phyloP scores from a whole-genome alignment of 2,888 invertebrate genomes.

The Pollenia amentaria region DNA sequence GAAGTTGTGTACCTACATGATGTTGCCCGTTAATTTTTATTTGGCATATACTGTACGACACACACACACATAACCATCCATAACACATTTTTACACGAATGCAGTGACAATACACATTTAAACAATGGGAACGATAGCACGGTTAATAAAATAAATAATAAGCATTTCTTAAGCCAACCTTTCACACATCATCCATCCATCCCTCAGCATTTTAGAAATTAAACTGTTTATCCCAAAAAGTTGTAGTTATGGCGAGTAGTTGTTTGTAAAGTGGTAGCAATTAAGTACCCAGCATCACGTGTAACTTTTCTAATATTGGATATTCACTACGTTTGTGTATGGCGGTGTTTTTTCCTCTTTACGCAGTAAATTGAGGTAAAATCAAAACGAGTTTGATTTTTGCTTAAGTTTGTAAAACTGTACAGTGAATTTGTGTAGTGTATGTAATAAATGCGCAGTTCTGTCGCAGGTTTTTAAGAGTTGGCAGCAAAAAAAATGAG shows the following conservation, averaged over 20 bases:
- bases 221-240: constrained; percentile 38
- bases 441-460: no score
- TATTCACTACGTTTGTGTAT: no score
- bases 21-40: background rate
- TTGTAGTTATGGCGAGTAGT: background rate
- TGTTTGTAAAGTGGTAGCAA: constrained; percentile 4
- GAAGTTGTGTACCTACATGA: background rate
- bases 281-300: constrained; percentile 19
- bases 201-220: constrained; percentile 20
- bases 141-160: constrained; percentile 58
- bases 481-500: no score
- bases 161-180: constrained; percentile 32
- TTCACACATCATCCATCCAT: background rate
- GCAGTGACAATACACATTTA: constrained; percentile 53
- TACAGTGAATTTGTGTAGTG: no score
- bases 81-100: constrained; percentile 7
- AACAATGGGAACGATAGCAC: constrained; percentile 45
- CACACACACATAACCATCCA: background rate
- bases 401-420: no score
- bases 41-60: background rate
- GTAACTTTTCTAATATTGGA: background rate
- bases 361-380: no score
- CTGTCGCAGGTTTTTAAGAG: no score
- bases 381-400: no score
- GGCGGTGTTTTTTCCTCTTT: no score